Base-by-base conservation (phyloP, 2,797 vertebrate genomes). In the Ctenopoma multispine region DNA sequence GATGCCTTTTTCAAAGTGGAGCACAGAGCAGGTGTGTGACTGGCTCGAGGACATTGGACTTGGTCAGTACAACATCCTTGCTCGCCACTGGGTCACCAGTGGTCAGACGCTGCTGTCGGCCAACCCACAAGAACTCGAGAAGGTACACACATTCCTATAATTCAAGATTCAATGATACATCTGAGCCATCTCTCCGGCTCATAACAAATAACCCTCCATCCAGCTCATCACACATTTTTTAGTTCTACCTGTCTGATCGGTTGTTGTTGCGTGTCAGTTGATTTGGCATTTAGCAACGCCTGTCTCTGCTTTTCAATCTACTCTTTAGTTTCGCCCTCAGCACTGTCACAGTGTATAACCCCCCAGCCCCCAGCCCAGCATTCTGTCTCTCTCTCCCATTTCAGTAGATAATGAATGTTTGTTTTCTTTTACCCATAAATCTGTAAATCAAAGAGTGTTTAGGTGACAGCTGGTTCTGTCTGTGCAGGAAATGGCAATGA, bases 1-100 rank as follows among this genome's bases (percentile, higher is more conserved):
- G 20, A 89, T 91, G 6, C 97, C 97, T 0, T 98, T 99, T 81
- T 93, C 95, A 7, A 97, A 97, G 85, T 99, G 98, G 98, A 96
- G 80, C 85, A 92, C 94, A 3, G 97, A 99, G 64, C 96, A 97
- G 75, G 96, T 99, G 55, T 98, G 96, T 57, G 90, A 92, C 0
- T 99, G 98, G 98, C 92, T 99, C 0, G 96, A 98, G 82, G 97
- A 99, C 68, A 95, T 95, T 0, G 98, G 98, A 27, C 92, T 99
- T 0, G 94, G 95, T 38, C 97, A 98, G 83, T 99, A 99, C 0
- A 87, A 93, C 81, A 90, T 94, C 70, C 94, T 96, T 51, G 96
- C 97, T 56, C 91, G 93, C 47, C 96, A 97, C 53, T 99, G 97
- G 97, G 94, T 97, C 84, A 93, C 80, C 11, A 93, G 94, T 1